Conservation (phyloP, 2,113 vertebrate genomes). For the Actinemys pallida region DNA sequence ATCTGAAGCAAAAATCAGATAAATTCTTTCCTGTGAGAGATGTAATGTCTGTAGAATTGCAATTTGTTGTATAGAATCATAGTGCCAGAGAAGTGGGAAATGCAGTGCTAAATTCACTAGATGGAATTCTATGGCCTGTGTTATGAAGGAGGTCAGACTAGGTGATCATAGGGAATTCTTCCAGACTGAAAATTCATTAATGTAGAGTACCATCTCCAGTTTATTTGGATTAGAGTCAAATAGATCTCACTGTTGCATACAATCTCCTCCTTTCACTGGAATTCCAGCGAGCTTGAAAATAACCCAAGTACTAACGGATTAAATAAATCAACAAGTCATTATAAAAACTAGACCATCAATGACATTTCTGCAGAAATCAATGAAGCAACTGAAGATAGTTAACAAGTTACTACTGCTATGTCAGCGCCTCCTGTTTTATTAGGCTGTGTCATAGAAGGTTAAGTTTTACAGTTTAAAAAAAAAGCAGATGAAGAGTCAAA, state of each 20-base stretch:
- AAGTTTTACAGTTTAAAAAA: neutral
- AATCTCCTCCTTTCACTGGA: neutral
- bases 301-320: neutral
- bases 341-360: neutral
- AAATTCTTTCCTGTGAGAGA: neutral
- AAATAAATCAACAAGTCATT: neutral
- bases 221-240: neutral
- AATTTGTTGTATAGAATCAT: neutral
- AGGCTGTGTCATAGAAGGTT: too few relatives aligned
- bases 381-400: neutral
- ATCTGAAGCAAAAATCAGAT: conserved; percentile 39
- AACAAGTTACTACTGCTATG: neutral
- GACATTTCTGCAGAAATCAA: neutral
- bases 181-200: neutral
- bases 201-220: neutral
- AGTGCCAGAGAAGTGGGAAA: neutral
- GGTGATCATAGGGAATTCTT: neutral
- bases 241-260: neutral
- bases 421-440: neutral
- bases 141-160: neutral
- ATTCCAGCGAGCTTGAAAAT: neutral
- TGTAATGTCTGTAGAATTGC: neutral
- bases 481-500: accelerated
- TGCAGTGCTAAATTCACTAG: neutral
- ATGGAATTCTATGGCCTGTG: neutral